These are phyloP conservation scores for Rhagonycha fulva DNA, from an alignment of 2,888 invertebrate genomes.

Conservation along the genomic window DNA sequence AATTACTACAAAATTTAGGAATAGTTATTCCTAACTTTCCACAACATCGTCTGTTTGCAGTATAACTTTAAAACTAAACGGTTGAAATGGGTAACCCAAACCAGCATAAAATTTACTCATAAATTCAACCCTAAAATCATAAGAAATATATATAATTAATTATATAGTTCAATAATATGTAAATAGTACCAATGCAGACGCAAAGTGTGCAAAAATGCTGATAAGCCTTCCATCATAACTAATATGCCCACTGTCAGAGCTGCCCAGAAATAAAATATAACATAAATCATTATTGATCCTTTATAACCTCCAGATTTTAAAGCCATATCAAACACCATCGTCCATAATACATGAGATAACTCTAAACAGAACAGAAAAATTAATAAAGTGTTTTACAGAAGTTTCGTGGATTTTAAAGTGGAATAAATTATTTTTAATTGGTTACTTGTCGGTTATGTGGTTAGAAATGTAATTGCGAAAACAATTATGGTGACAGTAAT, in stretches of 20 bases:
- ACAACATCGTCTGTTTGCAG: conserved; percentile 53
- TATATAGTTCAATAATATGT: neutral
- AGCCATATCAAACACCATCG: conserved; percentile 62
- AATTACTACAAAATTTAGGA: neutral
- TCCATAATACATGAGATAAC: conserved; percentile 82
- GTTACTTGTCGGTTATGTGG: no score
- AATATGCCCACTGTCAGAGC: conserved; percentile 80
- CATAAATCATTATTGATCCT: conserved; percentile 61
- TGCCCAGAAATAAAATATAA: conserved; percentile 78
- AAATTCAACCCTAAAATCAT: conserved; percentile 71
- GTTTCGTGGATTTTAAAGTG: neutral
- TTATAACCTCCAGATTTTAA: conserved; percentile 44
- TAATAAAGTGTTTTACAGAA: neutral
- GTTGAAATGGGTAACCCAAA: conserved; percentile 66
- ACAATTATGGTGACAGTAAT: no score
- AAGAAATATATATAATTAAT: neutral
- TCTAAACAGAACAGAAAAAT: conserved; percentile 63
- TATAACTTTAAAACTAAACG: conserved; percentile 68
- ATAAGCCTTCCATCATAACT: conserved; percentile 89
- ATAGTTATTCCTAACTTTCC: conserved; percentile 36
- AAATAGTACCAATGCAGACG: conserved; percentile 79
- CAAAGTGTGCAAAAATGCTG: conserved; percentile 87
- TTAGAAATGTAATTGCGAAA: no score
- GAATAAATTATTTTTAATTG: neutral
- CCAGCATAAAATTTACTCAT: conserved; percentile 77